Evolutionary conservation across 2,888 invertebrate species (phyloP), one percentile per base, ranked within the genome.

Genomic region (Limnephilus marmoratus): DNA sequence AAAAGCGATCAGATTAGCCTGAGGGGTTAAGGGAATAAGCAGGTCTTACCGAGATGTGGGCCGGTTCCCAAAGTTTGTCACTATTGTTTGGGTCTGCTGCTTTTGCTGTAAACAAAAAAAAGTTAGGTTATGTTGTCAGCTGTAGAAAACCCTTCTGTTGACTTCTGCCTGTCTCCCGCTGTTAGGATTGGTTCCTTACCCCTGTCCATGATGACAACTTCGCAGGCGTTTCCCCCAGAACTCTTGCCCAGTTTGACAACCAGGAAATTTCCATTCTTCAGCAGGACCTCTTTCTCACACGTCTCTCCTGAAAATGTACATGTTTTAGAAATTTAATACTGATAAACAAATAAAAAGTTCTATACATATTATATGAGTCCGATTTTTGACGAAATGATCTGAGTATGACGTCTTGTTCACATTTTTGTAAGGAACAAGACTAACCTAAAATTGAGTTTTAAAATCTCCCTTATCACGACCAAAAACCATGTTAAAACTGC

Each of bases 181-280:
- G 5, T 11, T 0, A 49, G 34, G 34, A 68, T 15, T 31, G 18
- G 24, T 11, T 9, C 9, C 37, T 29, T 1, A 90, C 90, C 92
- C 86, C 86, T 53, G 81, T 92, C 92, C 91, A 91, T 90, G 53
- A 93, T 88, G 41, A 90, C 29, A 24, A 93, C 87, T 34, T 87
- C 85, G 3, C 87, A 89, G 18, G 87, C 29, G 37, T 37, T 88
- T 9, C 31, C 53, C 0, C 37, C 34, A 3, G 41, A 15, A 15
- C 53, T 89, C 37, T 82, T 82, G 12, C 80, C 81, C 34, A 91
- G 24, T 37, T 91, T 91, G 24, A 91, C 41, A 18, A 91, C 83
- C 89, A 91, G 34, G 41, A 90, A 90, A 29, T 90, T 90, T 15
- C 91, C 90, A 37, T 41, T 89, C n/a, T 89, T 89, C 81, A 89